These are phyloP conservation scores for Ormia ochracea DNA, from an alignment of 2,888 invertebrate genomes.

Conservation along the genomic window DNA sequence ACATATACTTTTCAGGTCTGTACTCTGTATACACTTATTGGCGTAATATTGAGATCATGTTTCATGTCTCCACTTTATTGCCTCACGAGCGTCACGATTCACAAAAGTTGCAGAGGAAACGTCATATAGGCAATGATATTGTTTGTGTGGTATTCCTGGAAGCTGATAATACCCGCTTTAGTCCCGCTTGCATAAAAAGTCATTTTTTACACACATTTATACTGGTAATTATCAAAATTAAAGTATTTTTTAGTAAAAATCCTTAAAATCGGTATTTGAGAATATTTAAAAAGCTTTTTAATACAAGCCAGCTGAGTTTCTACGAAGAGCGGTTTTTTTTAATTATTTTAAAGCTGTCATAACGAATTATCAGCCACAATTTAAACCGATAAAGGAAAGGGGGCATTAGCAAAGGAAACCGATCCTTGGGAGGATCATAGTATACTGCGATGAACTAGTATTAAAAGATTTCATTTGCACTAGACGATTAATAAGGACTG, in stretches of 20 bases:
- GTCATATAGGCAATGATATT: conserved; percentile 96
- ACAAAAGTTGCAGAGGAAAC: conserved; percentile 93
- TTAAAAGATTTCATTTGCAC: no score
- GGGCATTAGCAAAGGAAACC: no score
- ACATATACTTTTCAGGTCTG: conserved; percentile 79
- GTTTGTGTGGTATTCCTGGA: conserved; percentile 96
- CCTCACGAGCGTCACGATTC: conserved; percentile 95
- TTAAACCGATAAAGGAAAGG: no score
- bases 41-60: conserved; percentile 97
- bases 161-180: conserved; percentile 94
- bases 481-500: no score
- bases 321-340: no score
- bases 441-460: no score
- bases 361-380: no score
- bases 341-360: no score
- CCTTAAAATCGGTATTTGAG: not conserved
- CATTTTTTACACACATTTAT: conserved; percentile 97
- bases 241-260: not conserved
- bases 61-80: conserved; percentile 93
- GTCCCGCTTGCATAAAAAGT: conserved; percentile 95
- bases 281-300: not conserved
- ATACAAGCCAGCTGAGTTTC: no score
- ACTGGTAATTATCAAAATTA: conserved; percentile 76
- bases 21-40: conserved; percentile 96
- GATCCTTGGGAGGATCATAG: no score